Evolutionary conservation across 1,140 invertebrate genomes (phyloP).

Genomic region (Kradibia gibbosae): DNA sequence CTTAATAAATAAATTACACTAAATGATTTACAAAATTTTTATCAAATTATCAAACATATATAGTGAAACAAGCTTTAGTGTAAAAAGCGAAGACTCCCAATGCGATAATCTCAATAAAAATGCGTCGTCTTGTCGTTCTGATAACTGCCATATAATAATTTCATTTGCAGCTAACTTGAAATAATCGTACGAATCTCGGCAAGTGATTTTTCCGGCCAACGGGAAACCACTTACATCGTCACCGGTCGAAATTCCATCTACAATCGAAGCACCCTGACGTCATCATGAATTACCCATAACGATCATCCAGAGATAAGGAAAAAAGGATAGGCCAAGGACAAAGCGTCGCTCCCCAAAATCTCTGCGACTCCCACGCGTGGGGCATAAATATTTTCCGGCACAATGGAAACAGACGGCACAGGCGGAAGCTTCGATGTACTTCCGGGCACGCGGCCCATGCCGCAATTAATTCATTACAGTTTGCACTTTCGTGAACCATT

Average conservation of each 20-base stretch:
- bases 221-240: too few relatives aligned
- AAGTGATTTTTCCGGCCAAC: too few relatives aligned
- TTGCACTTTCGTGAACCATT: slow-evolving; percentile 8
- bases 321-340: neutral
- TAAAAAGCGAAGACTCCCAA: too few relatives aligned
- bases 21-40: too few relatives aligned
- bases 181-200: too few relatives aligned
- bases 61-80: too few relatives aligned
- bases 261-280: neutral
- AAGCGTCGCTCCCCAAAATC: neutral
- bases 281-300: neutral
- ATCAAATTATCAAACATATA: too few relatives aligned
- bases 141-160: too few relatives aligned
- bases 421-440: slow-evolving; percentile 43
- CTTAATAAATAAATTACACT: too few relatives aligned
- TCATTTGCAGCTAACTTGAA: too few relatives aligned
- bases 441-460: slow-evolving; percentile 59
- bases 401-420: slow-evolving; percentile 52
- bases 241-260: neutral
- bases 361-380: neutral
- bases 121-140: too few relatives aligned
- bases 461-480: slow-evolving; percentile 65
- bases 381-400: slow-evolving; percentile 66
- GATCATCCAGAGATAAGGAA: neutral
- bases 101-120: too few relatives aligned